Evolutionary conservation across 2,113 vertebrate genomes (phyloP).

Genomic region (Chaenocephalus aceratus): DNA sequence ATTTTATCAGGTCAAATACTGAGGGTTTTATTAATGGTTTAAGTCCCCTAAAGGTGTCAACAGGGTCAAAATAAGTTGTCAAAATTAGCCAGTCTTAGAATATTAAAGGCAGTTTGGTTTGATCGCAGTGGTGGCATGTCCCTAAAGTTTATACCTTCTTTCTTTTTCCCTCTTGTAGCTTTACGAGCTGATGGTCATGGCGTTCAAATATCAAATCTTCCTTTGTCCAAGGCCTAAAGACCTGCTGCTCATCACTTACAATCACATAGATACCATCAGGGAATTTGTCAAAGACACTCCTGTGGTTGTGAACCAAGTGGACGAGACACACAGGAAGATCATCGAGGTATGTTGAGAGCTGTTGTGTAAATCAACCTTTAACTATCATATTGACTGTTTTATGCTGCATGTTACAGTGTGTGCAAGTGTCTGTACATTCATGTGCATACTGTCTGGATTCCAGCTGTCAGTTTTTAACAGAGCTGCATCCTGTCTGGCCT

Average conservation of each 20-base stretch:
- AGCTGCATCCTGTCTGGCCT: neutral
- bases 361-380: neutral
- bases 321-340: conserved; percentile 88
- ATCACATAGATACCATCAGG: conserved; percentile 92
- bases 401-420: neutral
- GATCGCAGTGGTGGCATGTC: neutral
- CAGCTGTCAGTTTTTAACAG: neutral
- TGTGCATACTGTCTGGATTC: neutral
- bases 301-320: conserved; percentile 87
- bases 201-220: conserved; percentile 94
- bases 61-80: neutral
- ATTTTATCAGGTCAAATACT: neutral
- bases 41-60: neutral
- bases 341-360: conserved; percentile 83
- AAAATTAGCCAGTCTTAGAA: neutral
- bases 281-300: conserved; percentile 88
- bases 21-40: neutral
- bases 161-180: conserved; percentile 81
- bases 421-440: neutral
- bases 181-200: conserved; percentile 96
- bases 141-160: neutral
- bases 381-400: neutral
- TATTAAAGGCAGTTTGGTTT: neutral
- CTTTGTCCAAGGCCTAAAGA: conserved; percentile 93
- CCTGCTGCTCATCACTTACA: conserved; percentile 92